Percentiles rank a stretch among this genome's conserved stretches.
Evolutionary conservation across 1,140 invertebrate genomes (phyloP).

Genomic region (Rhynchophorus ferrugineus): DNA sequence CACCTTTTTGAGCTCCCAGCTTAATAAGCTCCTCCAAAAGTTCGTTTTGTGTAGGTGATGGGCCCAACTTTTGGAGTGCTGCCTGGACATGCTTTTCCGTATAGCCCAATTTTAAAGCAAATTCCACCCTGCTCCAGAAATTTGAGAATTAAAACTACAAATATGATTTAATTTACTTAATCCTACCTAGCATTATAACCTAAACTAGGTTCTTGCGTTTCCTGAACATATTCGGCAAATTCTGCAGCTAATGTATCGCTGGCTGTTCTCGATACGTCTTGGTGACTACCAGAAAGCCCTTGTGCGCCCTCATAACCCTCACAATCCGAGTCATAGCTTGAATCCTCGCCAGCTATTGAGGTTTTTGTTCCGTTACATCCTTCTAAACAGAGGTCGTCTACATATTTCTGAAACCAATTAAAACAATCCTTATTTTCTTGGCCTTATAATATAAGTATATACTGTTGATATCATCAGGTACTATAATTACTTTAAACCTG

Average conservation of each 20-base stretch:
- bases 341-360: slow-evolving; percentile 65
- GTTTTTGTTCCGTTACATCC: slow-evolving; percentile 42
- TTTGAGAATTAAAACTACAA: too few relatives aligned
- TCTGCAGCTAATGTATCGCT: slow-evolving; percentile 78
- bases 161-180: too few relatives aligned
- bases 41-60: slow-evolving; percentile 77
- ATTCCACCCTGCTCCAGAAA: slow-evolving; percentile 65
- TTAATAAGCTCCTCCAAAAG: slow-evolving; percentile 74
- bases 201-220: slow-evolving; percentile 44
- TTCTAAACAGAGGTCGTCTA: slow-evolving; percentile 46
- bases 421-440: too few relatives aligned
- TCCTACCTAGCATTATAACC: slow-evolving; percentile 36
- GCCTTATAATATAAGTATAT: too few relatives aligned
- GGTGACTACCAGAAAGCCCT: slow-evolving; percentile 43
- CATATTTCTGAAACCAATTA: slow-evolving; percentile 46
- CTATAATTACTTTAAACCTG: too few relatives aligned
- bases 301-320: slow-evolving; percentile 48
- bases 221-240: slow-evolving; percentile 73
- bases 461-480: too few relatives aligned
- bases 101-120: slow-evolving; percentile 85
- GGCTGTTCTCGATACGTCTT: slow-evolving; percentile 69
- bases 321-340: slow-evolving; percentile 80
- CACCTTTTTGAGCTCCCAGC: slow-evolving; percentile 52
- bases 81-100: slow-evolving; percentile 76
- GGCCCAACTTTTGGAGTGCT: slow-evolving; percentile 74